Evolutionary conservation across 2,113 vertebrate genomes (phyloP).

Genomic region (Entelurus aequoreus): DNA sequence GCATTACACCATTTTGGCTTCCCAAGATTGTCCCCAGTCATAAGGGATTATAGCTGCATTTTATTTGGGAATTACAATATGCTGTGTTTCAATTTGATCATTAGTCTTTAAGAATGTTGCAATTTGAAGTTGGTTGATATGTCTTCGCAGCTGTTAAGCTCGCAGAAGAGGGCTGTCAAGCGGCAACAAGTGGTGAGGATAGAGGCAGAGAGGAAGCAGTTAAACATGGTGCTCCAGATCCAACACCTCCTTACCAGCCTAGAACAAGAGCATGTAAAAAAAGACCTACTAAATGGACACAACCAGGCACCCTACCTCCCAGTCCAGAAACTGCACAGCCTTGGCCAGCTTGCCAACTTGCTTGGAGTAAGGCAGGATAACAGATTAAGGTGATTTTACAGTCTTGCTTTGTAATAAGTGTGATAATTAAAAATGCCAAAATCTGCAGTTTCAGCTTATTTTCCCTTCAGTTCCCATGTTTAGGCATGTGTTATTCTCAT

Average conservation of each 20-base stretch:
- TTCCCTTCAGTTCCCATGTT: no score
- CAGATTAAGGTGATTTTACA: conserved; percentile 70
- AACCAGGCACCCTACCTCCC: conserved; percentile 79
- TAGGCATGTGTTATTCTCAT: no score
- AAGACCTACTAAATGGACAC: conserved; percentile 76
- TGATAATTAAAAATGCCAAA: no score
- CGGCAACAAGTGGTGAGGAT: conserved; percentile 75
- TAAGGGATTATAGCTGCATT: neutral
- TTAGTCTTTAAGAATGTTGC: neutral
- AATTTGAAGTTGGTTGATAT: neutral
- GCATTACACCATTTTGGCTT: no score
- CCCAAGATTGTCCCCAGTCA: no score
- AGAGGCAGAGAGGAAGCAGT: conserved; percentile 80
- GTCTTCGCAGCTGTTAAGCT: conserved; percentile 79
- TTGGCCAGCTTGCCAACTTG: conserved; percentile 80
- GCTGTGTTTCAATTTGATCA: neutral
- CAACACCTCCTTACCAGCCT: conserved; percentile 85
- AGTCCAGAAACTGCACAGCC: conserved; percentile 78
- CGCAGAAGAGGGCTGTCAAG: conserved; percentile 81
- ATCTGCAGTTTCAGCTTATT: no score
- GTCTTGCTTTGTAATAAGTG: no score
- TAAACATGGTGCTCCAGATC: conserved; percentile 81
- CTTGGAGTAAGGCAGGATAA: conserved; percentile 77
- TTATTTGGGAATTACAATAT: neutral
- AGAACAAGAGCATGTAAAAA: conserved; percentile 79